Conservation (phyloP, 2,113 vertebrate species). For the Zosterops pallidus region DNA sequence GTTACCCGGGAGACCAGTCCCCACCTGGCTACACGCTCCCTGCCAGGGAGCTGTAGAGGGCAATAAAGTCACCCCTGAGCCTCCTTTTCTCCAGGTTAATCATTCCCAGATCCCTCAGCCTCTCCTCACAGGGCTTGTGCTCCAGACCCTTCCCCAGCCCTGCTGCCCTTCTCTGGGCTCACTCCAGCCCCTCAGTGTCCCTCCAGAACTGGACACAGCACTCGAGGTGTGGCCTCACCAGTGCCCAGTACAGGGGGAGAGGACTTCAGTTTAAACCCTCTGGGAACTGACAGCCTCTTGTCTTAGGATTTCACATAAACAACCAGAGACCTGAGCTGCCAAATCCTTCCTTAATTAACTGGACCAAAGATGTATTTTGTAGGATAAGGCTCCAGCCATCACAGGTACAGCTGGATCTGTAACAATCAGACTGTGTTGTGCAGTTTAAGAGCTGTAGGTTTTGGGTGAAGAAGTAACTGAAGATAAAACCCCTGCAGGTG, state of each 20-base stretch:
- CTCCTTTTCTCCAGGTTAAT: not conserved
- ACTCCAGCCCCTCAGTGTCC: not conserved
- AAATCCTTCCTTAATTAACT: not conserved
- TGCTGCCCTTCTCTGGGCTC: not conserved
- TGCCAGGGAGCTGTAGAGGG: not conserved
- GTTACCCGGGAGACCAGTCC: not conserved
- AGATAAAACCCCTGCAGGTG: not conserved
- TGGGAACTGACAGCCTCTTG: not conserved
- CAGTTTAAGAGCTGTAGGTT: not conserved
- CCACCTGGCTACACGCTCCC: not conserved
- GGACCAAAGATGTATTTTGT: not conserved
- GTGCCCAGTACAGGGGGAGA: not conserved
- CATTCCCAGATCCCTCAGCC: not conserved
- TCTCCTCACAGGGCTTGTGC: fast-evolving
- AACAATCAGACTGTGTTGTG: not conserved
- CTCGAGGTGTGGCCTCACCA: not conserved
- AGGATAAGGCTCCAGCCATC: not conserved
- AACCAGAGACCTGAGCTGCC: not conserved
- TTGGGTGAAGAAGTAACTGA: not conserved
- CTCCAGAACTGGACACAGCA: not conserved
- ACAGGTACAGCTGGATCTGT: not conserved
- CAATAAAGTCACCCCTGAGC: not conserved
- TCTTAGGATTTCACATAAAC: not conserved
- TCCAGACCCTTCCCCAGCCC: not conserved
- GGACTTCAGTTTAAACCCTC: fast-evolving